Evolutionary conservation across 2,888 invertebrate species (phyloP), one percentile per base, ranked within the genome.

Genomic region (Orchesellides sinensis): DNA sequence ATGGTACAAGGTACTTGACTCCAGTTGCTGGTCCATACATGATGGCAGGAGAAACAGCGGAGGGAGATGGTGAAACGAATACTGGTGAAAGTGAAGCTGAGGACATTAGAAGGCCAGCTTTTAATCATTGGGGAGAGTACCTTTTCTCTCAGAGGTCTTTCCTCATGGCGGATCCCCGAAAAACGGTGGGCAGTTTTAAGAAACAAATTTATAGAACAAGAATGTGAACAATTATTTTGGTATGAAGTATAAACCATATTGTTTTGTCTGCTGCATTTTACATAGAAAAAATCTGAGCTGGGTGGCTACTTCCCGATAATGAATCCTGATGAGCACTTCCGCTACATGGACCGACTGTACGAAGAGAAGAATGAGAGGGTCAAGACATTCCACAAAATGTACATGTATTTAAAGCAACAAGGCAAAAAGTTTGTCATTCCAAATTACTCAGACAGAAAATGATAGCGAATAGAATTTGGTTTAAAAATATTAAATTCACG

Each of bases 301-400:
- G n/a, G n/a, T 0, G 40, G 72, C 0, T 56, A n/a, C 27, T 12
- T 56, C n/a, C 27, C 56, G 2, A 23, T 72, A 6, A 32, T 72
- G 35, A 8, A 72, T 1, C 23, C 72, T 14, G 72, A 56, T 1
- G 59, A 23, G 1, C 45, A 72, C 17, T 72, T 72, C 21, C 35
- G 56, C n/a, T 25, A 19, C 17, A 59, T 72, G 2, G 72, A 72
- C 19, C 56, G 32, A n/a, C 54, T 56, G 23, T 72, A 49, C 52
- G 59, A 59, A 21, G 59, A 32, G 23, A 72, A 72, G 14, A 72
- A 72, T 25, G 72, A 72, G 8, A 52, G 35, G 21, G 35, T 54
- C 29, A 4, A 12, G 17, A 25, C 21, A 4, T 69, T 69, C 35
- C 54, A 69, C 40, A 21, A 47, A 27, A 8, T 66, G n/a, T 25